These are phyloP conservation scores for Astyanax mexicanus DNA, from an alignment of 2,797 vertebrate species.

Conservation along the genomic window DNA sequence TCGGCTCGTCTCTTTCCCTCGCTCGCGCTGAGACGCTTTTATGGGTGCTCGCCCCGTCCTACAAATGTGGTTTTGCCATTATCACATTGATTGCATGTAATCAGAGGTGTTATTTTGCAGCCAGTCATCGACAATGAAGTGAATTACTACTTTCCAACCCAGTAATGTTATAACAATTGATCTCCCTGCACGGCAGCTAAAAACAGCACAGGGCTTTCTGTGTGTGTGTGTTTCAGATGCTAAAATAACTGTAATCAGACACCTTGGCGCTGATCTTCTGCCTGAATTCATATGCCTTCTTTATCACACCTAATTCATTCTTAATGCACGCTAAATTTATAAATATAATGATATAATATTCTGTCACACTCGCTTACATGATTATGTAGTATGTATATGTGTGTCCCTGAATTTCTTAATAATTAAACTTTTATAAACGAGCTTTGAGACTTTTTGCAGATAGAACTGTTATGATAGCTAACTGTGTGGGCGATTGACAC, in stretches of 20 bases:
- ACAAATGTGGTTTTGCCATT: constrained; percentile 87
- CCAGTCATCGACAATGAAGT: constrained; percentile 88
- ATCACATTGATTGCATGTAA: constrained; percentile 89
- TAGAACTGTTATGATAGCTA: too few species aligned
- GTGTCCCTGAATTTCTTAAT: too few species aligned
- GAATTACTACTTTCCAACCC: constrained; percentile 89
- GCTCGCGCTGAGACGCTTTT: constrained; percentile 62
- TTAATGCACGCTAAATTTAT: too few species aligned
- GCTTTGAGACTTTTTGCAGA: too few species aligned
- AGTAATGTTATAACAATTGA: constrained; percentile 97
- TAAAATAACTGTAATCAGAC: constrained; percentile 43
- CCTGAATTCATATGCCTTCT: not conserved
- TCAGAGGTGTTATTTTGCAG: constrained; percentile 87
- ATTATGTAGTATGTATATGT: too few species aligned
- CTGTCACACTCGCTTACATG: not conserved
- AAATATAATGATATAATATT: not conserved
- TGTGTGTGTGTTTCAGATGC: constrained; percentile 34
- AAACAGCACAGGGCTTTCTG: constrained; percentile 68
- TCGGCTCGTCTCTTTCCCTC: constrained; percentile 30
- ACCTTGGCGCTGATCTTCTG: not conserved
- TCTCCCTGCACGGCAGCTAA: constrained; percentile 79
- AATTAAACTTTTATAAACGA: too few species aligned
- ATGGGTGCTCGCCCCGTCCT: constrained; percentile 76
- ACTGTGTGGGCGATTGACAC: too few species aligned
- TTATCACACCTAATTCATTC: not conserved